Evolutionary conservation across 1,140 invertebrate genomes (phyloP).

Genomic region (Cecropterus lyciades): DNA sequence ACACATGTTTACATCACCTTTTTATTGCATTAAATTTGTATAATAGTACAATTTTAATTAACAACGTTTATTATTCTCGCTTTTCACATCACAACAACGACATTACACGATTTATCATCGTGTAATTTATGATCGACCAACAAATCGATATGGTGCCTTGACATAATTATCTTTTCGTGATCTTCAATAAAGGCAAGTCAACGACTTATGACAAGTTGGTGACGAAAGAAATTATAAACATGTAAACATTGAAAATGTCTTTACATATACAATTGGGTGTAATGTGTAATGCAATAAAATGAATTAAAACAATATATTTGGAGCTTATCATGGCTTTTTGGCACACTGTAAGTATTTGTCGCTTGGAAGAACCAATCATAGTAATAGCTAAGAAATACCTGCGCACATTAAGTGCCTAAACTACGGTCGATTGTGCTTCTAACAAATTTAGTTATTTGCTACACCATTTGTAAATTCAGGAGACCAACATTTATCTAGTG

Average conservation of each 20-base stretch:
- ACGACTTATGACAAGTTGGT: neutral
- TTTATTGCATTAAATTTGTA: slow-evolving; percentile 23
- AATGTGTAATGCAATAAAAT: slow-evolving; percentile 9
- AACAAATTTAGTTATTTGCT: slow-evolving; percentile 19
- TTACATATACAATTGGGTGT: neutral
- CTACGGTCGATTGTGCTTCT: slow-evolving; percentile 24
- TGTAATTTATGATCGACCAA: neutral
- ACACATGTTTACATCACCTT: slow-evolving; percentile 30
- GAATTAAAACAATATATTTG: slow-evolving; percentile 8
- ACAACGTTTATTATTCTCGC: slow-evolving; percentile 7
- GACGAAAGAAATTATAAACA: slow-evolving; percentile 16
- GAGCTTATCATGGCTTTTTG: slow-evolving; percentile 14
- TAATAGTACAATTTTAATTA: slow-evolving; percentile 25
- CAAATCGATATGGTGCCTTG: neutral
- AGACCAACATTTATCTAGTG: neutral
- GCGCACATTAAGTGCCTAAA: slow-evolving; percentile 23
- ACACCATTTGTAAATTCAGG: neutral
- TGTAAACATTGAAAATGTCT: neutral
- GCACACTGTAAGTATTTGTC: slow-evolving; percentile 24
- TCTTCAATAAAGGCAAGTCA: neutral
- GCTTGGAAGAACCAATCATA: slow-evolving; percentile 23
- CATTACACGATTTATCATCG: slow-evolving; percentile 8
- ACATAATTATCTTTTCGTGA: neutral
- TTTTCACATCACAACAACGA: slow-evolving; percentile 20
- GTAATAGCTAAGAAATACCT: slow-evolving; percentile 17